Evolutionary conservation across 2,888 invertebrate genomes (phyloP), one percentile per base, ranked within the genome.

Genomic region (Drosophila infuscata): DNA sequence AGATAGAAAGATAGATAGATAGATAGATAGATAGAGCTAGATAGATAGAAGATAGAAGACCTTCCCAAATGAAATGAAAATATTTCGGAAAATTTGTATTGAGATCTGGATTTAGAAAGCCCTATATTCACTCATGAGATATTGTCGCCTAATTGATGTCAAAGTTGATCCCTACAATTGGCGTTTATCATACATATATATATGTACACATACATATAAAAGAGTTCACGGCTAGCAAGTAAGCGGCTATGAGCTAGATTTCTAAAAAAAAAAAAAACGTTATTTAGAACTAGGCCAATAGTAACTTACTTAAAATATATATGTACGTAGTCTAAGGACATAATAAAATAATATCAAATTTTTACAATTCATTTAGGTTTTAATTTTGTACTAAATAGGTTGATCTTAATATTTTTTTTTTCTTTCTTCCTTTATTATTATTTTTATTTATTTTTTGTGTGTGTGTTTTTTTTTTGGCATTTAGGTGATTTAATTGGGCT

Each of bases 371-470:
- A 52, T 60, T 52, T 43, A 67, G 52, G 57, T 62, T 48, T 41
- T 68, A 73, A 74, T 63, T 74, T 74, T 74, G 74, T 74, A 73
- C 74, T 74, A 51, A 74, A 74, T 72, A 72, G 74, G 74, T 73
- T 49, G 68, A 68, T 73, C 59, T 52, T 60, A 51, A 36, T 48
- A 17, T 25, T 36, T 46, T 36, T 20, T 36, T 20, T 7, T 12
- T n/a, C 38, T 15, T 33, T 38, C n/a, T 64, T 49, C 32, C 15
- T n/a, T 49, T 29, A 15, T 33, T 49, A 20, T 30, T 25, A 15
- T 35, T 49, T 43, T 32, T 67, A 4, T 35, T 12, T 51, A 2
- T 5, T 15, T 43, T 25, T 25, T 25, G 20, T 25, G 20, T 25
- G 20, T 25, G 20, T 25, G 20, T 29, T 49, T 61, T 52, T 33